phyloP scores from a whole-genome alignment of 2,113 vertebrate species.

The Tenrec ecaudatus region DNA sequence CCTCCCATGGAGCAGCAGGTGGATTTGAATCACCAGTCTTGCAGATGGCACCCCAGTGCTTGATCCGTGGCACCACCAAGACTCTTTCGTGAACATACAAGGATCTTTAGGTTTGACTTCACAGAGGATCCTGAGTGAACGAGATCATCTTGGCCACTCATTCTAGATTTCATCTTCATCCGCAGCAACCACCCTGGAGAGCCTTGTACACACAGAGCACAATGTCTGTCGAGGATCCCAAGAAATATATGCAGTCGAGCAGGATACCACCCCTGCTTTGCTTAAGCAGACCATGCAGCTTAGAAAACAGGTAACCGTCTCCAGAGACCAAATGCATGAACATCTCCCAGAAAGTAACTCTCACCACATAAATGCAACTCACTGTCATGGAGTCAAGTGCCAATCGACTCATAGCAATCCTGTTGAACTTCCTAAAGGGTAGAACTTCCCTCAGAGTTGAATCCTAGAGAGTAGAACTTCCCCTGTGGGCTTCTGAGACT shows the following conservation, averaged over 20 bases:
- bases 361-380: neutral
- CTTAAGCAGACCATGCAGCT: neutral
- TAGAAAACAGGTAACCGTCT: neutral
- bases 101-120: neutral
- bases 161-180: neutral
- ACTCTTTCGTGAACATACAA: no score
- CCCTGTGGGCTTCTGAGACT: no score
- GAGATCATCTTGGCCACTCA: neutral
- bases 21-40: no score
- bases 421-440: no score
- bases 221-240: fast-evolving
- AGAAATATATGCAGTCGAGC: neutral
- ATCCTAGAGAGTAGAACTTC: no score
- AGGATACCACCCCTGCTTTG: neutral
- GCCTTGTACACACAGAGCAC: neutral
- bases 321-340: neutral
- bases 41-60: no score
- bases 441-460: no score
- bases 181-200: neutral
- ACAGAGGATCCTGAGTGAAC: neutral
- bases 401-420: no score
- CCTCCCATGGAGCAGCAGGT: no score
- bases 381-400: no score
- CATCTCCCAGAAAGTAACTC: neutral
- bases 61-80: no score